Percentiles rank a stretch among this genome's conserved stretches.
Evolutionary conservation across 2,888 invertebrate species (phyloP).

Genomic region (Cremastinae sp.): DNA sequence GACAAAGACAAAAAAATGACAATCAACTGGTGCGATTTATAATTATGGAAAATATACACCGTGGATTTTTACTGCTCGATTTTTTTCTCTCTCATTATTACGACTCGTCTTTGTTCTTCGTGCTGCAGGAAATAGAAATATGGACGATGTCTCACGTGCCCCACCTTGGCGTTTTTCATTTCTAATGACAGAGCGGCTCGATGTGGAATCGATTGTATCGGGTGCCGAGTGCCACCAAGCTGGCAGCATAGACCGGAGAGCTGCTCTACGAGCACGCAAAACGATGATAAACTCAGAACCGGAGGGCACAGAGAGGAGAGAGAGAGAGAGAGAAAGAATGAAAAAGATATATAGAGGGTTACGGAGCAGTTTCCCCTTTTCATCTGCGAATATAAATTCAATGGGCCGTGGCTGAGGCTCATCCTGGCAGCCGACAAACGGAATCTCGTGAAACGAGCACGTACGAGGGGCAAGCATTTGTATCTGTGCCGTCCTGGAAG

Average conservation of each 20-base stretch:
- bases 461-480: conserved; percentile 64
- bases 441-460: conserved; percentile 63
- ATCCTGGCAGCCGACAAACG: conserved; percentile 66
- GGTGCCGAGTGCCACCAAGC: conserved; percentile 46
- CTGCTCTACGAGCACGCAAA: conserved; percentile 32
- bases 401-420: conserved; percentile 60
- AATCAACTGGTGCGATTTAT: conserved; percentile 49
- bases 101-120: conserved; percentile 52
- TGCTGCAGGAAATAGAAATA: conserved; percentile 17
- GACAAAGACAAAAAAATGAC: conserved; percentile 42
- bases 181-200: conserved; percentile 61
- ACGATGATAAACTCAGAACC: conserved; percentile 48
- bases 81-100: conserved; percentile 39
- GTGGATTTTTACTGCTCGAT: conserved; percentile 27
- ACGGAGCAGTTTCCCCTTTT: conserved; percentile 61
- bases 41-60: conserved; percentile 47
- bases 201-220: conserved; percentile 53
- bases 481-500: conserved; percentile 58
- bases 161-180: conserved; percentile 61
- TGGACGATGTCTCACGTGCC: conserved; percentile 43
- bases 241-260: conserved; percentile 10
- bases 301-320: conserved; percentile 45
- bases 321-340: conserved; percentile 36
- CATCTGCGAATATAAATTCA: conserved; percentile 66
- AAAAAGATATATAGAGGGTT: conserved; percentile 10